Evolutionary conservation across 2,797 vertebrate species (phyloP).

Genomic region (Oophaga sylvatica): DNA sequence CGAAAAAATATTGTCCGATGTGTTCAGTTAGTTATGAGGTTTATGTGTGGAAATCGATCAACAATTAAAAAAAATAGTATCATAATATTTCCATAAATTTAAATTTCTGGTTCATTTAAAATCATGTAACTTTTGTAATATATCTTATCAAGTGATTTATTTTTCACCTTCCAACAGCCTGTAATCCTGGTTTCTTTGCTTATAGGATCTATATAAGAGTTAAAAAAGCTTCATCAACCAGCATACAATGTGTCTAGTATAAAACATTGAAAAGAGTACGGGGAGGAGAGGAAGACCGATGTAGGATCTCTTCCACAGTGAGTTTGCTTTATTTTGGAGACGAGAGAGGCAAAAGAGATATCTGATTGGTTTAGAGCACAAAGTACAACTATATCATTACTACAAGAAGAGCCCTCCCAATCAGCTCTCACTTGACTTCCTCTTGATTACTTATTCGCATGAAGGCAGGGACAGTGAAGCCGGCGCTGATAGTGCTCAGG

Average conservation of each 20-base stretch:
- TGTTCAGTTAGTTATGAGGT: neutral
- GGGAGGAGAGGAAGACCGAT: neutral
- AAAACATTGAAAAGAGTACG: neutral
- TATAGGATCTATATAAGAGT: neutral
- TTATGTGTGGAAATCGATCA: neutral
- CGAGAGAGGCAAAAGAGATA: neutral
- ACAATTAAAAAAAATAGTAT: neutral
- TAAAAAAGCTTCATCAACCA: neutral
- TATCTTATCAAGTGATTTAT: slow-evolving; percentile 61
- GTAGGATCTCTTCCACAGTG: neutral
- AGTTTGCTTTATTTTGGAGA: neutral
- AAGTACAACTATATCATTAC: neutral
- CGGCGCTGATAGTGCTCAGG: no score
- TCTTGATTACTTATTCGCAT: no score
- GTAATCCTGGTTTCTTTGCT: neutral
- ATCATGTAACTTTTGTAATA: neutral
- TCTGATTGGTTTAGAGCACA: neutral
- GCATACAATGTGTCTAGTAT: no score
- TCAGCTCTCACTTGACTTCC: neutral
- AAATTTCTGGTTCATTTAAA: no score
- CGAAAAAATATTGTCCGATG: neutral
- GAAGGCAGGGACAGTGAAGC: no score
- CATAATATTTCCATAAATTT: no score
- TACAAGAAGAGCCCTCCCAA: neutral
- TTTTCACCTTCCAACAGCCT: neutral